These are phyloP conservation scores for Mormyrops boulengeri DNA, from an alignment of 2,797 vertebrate species.

Conservation along the genomic window DNA sequence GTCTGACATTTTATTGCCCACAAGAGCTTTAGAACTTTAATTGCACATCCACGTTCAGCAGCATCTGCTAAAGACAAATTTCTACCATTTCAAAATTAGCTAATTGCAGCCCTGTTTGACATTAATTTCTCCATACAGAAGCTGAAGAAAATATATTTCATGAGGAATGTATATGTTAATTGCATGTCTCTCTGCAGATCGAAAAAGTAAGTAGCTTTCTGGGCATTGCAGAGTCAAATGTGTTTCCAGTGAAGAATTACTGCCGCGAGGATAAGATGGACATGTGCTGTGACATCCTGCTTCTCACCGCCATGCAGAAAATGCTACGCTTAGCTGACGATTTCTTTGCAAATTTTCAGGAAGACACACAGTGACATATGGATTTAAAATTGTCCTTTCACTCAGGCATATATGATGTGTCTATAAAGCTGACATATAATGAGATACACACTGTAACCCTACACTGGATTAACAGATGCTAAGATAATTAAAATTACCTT, in stretches of 20 bases:
- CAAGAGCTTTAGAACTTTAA: too few species aligned
- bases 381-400: background rate
- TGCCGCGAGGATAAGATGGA: accelerated
- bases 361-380: background rate
- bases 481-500: background rate
- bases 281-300: background rate
- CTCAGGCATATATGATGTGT: background rate
- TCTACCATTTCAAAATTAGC: too few species aligned
- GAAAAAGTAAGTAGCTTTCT: background rate
- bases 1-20: too few species aligned
- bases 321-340: background rate
- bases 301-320: background rate
- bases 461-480: too few species aligned
- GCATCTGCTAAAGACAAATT: too few species aligned
- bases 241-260: background rate
- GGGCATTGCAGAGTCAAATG: background rate
- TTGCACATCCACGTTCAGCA: too few species aligned
- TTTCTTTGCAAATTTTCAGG: background rate
- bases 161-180: too few species aligned
- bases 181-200: background rate
- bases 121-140: too few species aligned
- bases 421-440: background rate
- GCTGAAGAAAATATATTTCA: too few species aligned
- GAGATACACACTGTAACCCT: background rate
- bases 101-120: too few species aligned